Evolutionary conservation across 2,113 vertebrate species (phyloP).

Genomic region (Sminthopsis crassicaudata): DNA sequence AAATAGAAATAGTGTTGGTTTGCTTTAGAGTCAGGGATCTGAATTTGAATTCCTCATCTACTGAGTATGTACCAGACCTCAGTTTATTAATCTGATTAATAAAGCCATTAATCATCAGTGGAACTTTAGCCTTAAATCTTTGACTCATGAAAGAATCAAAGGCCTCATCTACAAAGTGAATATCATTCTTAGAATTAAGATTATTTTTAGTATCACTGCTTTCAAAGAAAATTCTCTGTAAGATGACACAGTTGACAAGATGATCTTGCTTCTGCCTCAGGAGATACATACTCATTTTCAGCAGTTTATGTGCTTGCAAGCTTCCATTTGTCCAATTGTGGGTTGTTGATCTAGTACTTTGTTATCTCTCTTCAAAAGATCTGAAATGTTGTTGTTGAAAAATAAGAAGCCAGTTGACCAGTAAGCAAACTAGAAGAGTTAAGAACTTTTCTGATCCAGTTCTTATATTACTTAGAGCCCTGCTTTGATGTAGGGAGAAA

Average conservation of each 20-base stretch:
- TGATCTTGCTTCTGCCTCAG: conserved; percentile 30
- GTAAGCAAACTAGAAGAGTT: not conserved
- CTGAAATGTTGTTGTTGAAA: conserved; percentile 13
- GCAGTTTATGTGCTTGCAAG: not conserved
- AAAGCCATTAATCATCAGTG: not conserved
- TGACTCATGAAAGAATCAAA: not conserved
- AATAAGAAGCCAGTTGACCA: not conserved
- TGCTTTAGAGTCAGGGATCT: not conserved
- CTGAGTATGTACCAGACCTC: not conserved
- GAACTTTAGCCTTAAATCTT: not conserved
- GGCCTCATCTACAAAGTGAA: not conserved
- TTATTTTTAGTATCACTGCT: conserved; percentile 33
- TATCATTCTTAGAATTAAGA: not conserved
- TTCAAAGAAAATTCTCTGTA: conserved; percentile 19
- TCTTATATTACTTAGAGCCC: not conserved
- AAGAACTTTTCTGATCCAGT: too few species aligned
- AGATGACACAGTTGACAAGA: conserved; percentile 34
- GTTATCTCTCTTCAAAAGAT: conserved; percentile 27
- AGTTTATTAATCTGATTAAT: not conserved
- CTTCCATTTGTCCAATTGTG: not conserved
- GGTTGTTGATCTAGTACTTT: conserved; percentile 9
- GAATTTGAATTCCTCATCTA: not conserved
- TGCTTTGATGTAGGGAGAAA: conserved; percentile 30
- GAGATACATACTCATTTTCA: not conserved
- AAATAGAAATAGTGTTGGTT: not conserved